A percentile compares a stretch with the other conserved stretches of the same genome.
These are phyloP conservation scores for Laterallus jamaicensis DNA, from an alignment of 2,113 vertebrate genomes.

Conservation along the genomic window DNA sequence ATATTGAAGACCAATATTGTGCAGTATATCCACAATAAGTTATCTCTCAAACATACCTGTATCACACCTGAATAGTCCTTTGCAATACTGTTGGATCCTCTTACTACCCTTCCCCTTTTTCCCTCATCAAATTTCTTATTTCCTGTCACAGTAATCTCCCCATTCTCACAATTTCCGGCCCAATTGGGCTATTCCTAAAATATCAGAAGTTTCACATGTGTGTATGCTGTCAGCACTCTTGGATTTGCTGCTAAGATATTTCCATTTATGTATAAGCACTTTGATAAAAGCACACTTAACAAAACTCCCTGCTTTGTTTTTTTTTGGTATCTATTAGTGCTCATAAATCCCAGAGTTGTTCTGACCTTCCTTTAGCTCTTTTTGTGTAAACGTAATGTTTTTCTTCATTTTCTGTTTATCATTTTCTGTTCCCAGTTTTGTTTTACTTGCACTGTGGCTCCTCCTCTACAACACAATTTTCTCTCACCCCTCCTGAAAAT, in stretches of 20 bases:
- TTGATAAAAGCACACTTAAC: not conserved
- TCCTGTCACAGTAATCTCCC: not conserved
- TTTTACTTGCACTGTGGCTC: not conserved
- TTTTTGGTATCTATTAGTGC: not conserved
- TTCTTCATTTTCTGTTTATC: not conserved
- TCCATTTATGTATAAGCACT: not conserved
- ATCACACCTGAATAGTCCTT: not conserved
- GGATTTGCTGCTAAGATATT: not conserved
- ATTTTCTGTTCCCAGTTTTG: not conserved
- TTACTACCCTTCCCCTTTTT: not conserved
- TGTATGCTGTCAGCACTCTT: not conserved
- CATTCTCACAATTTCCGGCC: not conserved
- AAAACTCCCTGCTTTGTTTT: not conserved
- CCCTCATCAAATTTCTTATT: not conserved
- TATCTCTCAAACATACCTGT: not conserved
- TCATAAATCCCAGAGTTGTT: conserved; percentile 14
- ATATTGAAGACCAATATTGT: not conserved
- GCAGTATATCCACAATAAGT: not conserved
- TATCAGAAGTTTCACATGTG: not conserved
- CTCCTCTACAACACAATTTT: not conserved
- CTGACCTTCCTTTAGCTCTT: conserved; percentile 7
- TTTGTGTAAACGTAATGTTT: not conserved
- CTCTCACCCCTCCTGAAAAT: not conserved
- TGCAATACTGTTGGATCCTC: not conserved
- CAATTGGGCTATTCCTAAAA: not conserved